Conservation (phyloP, 2,797 vertebrate species). For the Bovichtus variegatus region DNA sequence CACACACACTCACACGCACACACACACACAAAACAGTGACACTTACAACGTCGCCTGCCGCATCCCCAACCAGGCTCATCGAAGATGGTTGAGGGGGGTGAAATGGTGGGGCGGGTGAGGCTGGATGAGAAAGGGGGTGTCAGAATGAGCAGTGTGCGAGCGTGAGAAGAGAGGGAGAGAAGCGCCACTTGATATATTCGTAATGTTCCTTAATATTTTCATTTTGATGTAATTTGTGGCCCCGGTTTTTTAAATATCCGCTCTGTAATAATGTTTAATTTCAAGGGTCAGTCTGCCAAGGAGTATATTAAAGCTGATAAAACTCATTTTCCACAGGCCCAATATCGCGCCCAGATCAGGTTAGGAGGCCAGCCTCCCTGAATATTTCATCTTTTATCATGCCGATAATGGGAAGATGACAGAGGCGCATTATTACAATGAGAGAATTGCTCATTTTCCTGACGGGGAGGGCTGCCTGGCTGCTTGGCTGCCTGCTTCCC, state of each 20-base stretch:
- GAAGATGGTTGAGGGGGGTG: constrained; percentile 75
- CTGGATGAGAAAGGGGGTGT: constrained; percentile 76
- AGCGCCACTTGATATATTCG: constrained; percentile 96
- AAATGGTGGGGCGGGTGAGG: constrained; percentile 47
- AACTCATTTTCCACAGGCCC: constrained; percentile 99
- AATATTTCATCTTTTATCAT: constrained; percentile 99
- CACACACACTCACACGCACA: constrained; percentile 61
- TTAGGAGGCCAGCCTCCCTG: constrained; percentile 99
- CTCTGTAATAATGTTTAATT: constrained; percentile 99
- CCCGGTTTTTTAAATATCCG: constrained; percentile 99
- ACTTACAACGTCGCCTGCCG: constrained; percentile 80
- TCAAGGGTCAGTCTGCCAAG: constrained; percentile 99
- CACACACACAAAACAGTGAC: constrained; percentile 74
- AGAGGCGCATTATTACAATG: constrained; percentile 99
- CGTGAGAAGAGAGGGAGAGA: constrained; percentile 80
- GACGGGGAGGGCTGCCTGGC: constrained; percentile 89
- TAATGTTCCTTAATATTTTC: constrained; percentile 99
- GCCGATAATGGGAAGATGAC: constrained; percentile 99
- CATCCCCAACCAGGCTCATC: constrained; percentile 87
- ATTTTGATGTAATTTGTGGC: constrained; percentile 99
- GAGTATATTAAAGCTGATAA: constrained; percentile 99
- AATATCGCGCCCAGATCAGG: constrained; percentile 99
- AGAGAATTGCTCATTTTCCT: constrained; percentile 99
- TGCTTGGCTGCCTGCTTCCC: constrained; percentile 76
- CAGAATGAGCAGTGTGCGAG: constrained; percentile 66